Evolutionary conservation across 2,113 vertebrate species (phyloP), one percentile per base, ranked within the genome.

Genomic region (Eidolon helvum): DNA sequence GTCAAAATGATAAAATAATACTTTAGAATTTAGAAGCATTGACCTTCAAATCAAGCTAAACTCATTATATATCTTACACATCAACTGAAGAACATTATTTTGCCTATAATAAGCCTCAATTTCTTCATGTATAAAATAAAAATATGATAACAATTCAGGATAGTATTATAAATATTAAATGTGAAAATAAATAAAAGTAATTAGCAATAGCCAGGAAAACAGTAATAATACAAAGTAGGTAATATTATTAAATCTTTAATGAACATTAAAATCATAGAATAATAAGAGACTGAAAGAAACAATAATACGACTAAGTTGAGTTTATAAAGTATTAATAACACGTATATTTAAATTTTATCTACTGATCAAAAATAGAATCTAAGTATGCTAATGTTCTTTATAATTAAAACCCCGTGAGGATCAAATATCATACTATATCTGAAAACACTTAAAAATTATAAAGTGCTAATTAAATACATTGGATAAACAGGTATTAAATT

Each of bases 381-480:
- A 72, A 66, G 8, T 30, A 74, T 90, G 33, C 48, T 59, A 94
- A 66, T 66, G 18, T 40, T 74, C 21, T 93, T 93, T 93, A 80
- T 59, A 72, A 80, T 80, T 94, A 96, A 93, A 85, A 48, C 72
- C 38, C 8, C 5, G 0, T 84, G 53, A 69, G 26, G 38, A 86
- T 66, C 21, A 59, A 90, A 66, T 74, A 94, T 33, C 38, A 93
- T 90, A 28, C n/a, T 28, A 35, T 72, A 80, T 91, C 66, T 66
- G 21, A 74, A 90, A 87, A 72, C 19, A 66, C 21, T 74, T 80
- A 80, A 94, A 72, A 65, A 48, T 57, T 72, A 43, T 61, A 66
- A 87, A 66, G 10, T 94, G 65, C 26, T 94, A 86, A 91, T 96
- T 86, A 82, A 94, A 91, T 66, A 74, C 55, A 86, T 22, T 82